Conservation (phyloP, 2,113 vertebrate species). For the Hyperopisus bebe region DNA sequence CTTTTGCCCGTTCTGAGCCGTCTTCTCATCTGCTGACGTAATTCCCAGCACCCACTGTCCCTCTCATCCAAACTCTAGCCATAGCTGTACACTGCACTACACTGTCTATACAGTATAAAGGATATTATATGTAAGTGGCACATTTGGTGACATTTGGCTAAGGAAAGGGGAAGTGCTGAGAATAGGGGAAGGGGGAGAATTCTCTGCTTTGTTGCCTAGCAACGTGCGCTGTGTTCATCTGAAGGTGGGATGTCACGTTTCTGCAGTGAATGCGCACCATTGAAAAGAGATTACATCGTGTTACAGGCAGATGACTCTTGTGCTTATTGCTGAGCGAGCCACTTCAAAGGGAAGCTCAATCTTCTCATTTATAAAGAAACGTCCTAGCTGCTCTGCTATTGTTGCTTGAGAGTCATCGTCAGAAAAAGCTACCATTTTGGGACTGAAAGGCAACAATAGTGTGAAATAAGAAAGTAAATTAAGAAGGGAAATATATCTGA, state of each 20-base stretch:
- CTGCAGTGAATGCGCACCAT: slow-evolving; percentile 8
- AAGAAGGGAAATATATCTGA: background rate
- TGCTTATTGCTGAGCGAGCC: slow-evolving; percentile 4
- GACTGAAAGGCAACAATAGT: background rate
- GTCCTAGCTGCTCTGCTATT: slow-evolving; percentile 20
- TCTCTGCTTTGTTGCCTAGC: slow-evolving; percentile 21
- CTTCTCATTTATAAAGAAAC: slow-evolving; percentile 9
- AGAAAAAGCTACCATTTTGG: slow-evolving; percentile 10
- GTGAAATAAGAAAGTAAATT: slow-evolving; percentile 3
- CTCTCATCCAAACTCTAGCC: background rate
- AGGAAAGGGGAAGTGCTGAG: background rate
- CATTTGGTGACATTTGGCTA: slow-evolving; percentile 17
- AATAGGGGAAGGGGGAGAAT: slow-evolving; percentile 6
- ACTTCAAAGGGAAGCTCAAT: slow-evolving; percentile 24
- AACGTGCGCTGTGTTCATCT: background rate
- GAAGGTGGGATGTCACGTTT: slow-evolving; percentile 21
- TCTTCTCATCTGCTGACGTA: background rate
- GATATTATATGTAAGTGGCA: slow-evolving; percentile 11
- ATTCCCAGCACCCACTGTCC: background rate
- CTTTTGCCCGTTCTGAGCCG: background rate
- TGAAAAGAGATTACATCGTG: slow-evolving; percentile 24
- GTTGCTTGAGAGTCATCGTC: slow-evolving; percentile 17
- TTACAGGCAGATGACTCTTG: slow-evolving; percentile 20
- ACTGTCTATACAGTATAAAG: background rate
- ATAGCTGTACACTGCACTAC: background rate